A percentile compares a stretch with the other conserved stretches of the same genome.
These are phyloP conservation scores for Bombus cullumanus DNA, from an alignment of 1,140 invertebrate genomes.

Conservation along the genomic window DNA sequence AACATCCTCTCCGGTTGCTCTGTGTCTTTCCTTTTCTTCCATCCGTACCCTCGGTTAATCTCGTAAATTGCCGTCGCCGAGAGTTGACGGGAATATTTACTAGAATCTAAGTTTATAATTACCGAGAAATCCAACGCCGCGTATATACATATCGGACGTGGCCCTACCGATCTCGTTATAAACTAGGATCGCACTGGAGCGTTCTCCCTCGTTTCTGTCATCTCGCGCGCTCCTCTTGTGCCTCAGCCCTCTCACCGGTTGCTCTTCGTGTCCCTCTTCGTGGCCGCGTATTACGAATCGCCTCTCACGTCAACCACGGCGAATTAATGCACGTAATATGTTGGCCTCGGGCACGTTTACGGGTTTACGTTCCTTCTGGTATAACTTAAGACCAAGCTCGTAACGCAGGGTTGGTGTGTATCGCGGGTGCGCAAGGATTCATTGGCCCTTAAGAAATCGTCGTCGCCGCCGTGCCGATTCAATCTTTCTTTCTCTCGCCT, in stretches of 20 bases:
- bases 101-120: conserved; percentile 80
- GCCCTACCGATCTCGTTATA: conserved; percentile 76
- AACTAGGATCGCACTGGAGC: conserved; percentile 65
- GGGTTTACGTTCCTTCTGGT: conserved; percentile 72
- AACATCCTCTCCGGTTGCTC: conserved; percentile 17
- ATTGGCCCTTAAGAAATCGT: conserved; percentile 60
- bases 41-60: conserved; percentile 60
- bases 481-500: too few relatives aligned
- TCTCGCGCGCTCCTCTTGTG: conserved; percentile 50
- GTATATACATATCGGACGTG: conserved; percentile 65
- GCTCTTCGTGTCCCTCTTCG: conserved; percentile 57
- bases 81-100: conserved; percentile 73
- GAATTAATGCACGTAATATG: conserved; percentile 81
- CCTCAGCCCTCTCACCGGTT: conserved; percentile 38
- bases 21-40: conserved; percentile 21
- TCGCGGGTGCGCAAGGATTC: conserved; percentile 62
- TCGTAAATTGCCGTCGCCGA: conserved; percentile 75
- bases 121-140: conserved; percentile 71
- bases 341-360: conserved; percentile 78
- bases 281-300: conserved; percentile 75
- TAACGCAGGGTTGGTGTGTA: conserved; percentile 39
- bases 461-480: conserved; percentile 19
- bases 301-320: conserved; percentile 72
- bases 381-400: conserved; percentile 73
- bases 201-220: conserved; percentile 61